Base-by-base conservation (phyloP, 2,797 vertebrate species). In the Rhinogobio ventralis region DNA sequence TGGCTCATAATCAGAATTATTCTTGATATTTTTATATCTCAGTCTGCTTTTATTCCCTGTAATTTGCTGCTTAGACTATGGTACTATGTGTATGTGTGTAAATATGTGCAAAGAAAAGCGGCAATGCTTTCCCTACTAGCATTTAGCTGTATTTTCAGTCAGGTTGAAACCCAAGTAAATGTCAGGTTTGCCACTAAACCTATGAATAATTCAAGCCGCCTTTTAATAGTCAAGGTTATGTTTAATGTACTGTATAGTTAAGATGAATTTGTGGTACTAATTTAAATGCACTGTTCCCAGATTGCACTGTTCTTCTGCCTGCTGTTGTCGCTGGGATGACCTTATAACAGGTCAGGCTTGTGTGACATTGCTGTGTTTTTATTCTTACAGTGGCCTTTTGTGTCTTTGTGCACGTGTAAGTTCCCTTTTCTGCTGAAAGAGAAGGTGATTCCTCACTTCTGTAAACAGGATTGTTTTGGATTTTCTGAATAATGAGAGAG, bases 241-340 rank as follows among this genome's bases (percentile, higher is more conserved):
- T 77, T 69, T 33, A 30, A 69, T 36, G n/a, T 42, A 42, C 8
- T 9, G 39, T 55, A 3, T 69, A 49, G 45, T 25, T 33, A 5
- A 62, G 69, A 46, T 23, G 53, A 83, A 49, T 89, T 20, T 81
- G 85, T 17, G 86, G 89, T 93, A 92, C 89, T 91, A 84, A 89
- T 84, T 82, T 42, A 72, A 90, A 90, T 91, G 88, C 90, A 90
- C 90, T 91, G 90, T 87, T 92, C 89, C 90, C 90, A 91, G 85
- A 93, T 92, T 93, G 93, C 92, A 93, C 92, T 93, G 91, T 60
- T 88, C 51, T 28, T 67, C 57, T 81, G 4, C 3, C 64, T 87
- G 87, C 87, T 30, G 28, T 46, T 69, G 49, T 13, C 5, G 20
- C 19, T 45, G 20, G 8, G 25, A 42, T 79, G 46, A 3, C n/a